These are phyloP conservation scores for Diplolepis rosae DNA, from an alignment of 2,888 invertebrate genomes.

Conservation along the genomic window DNA sequence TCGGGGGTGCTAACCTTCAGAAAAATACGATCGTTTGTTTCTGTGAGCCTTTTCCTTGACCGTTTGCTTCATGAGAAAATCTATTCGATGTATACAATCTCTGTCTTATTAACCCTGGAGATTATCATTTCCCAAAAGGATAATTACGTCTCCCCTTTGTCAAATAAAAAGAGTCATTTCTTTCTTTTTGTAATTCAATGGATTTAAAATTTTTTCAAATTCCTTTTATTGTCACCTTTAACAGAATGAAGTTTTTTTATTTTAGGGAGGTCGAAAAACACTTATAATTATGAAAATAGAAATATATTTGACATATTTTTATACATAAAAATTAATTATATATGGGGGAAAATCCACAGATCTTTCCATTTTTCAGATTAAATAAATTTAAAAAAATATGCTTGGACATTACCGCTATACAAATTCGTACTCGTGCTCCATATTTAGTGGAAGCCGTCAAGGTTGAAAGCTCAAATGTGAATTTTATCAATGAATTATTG, in stretches of 20 bases:
- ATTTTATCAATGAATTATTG: too few species aligned
- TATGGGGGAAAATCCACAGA: too few species aligned
- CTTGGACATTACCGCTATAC: too few species aligned
- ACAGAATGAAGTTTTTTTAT: neutral
- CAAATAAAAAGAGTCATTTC: neutral
- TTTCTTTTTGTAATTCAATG: neutral
- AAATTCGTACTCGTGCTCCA: too few species aligned
- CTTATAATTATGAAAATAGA: too few species aligned
- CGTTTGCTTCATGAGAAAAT: neutral
- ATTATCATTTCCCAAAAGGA: neutral
- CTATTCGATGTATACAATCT: slow-evolving; percentile 13
- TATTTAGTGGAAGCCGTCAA: too few species aligned
- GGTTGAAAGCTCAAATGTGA: too few species aligned
- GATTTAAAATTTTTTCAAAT: neutral
- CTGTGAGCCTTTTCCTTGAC: neutral
- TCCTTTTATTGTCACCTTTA: neutral
- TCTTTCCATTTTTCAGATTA: too few species aligned
- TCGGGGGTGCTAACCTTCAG: neutral
- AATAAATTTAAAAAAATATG: too few species aligned
- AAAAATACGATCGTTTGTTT: slow-evolving; percentile 29
- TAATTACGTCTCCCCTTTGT: neutral
- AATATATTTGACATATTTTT: too few species aligned
- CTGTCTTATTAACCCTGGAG: slow-evolving; percentile 1
- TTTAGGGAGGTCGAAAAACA: too few species aligned
- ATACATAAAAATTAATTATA: too few species aligned